Evolutionary conservation across 2,113 vertebrate genomes (phyloP).

Genomic region (Dicaeum eximium): DNA sequence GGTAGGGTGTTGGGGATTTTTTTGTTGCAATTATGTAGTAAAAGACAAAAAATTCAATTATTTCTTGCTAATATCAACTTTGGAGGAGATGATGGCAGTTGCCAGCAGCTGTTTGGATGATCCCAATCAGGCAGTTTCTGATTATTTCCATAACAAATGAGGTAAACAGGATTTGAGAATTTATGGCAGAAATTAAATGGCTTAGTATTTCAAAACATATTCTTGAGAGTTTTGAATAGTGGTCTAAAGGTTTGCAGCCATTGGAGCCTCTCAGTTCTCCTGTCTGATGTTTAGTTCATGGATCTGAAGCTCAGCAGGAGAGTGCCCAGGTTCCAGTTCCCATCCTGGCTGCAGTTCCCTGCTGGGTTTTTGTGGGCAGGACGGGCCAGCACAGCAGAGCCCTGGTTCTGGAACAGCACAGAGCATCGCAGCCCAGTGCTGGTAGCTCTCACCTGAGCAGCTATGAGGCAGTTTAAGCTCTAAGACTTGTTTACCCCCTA

Average conservation of each 20-base stretch:
- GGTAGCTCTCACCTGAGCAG: not conserved
- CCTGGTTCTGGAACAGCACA: not conserved
- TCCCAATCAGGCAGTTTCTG: not conserved
- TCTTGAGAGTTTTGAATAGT: not conserved
- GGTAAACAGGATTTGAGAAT: not conserved
- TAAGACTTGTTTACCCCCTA: not conserved
- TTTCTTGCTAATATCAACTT: slow-evolving; percentile 3
- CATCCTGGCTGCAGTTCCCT: not conserved
- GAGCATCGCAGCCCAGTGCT: not conserved
- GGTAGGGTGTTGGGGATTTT: not conserved
- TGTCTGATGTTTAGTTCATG: not conserved
- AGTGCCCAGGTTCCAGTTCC: fast-evolving
- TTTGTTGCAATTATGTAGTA: slow-evolving; percentile 14
- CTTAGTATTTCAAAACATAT: not conserved
- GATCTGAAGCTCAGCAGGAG: not conserved
- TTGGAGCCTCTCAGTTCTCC: not conserved
- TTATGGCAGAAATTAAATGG: not conserved
- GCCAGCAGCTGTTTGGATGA: not conserved
- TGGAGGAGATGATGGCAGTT: not conserved
- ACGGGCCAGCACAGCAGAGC: not conserved
- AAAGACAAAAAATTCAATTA: slow-evolving; percentile 31
- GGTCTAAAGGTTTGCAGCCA: not conserved
- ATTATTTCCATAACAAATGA: slow-evolving; percentile 1
- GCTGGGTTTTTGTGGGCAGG: not conserved
- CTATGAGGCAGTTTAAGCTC: not conserved